Evolutionary conservation across 2,113 vertebrate genomes (phyloP).

Genomic region (Mus spicilegus): DNA sequence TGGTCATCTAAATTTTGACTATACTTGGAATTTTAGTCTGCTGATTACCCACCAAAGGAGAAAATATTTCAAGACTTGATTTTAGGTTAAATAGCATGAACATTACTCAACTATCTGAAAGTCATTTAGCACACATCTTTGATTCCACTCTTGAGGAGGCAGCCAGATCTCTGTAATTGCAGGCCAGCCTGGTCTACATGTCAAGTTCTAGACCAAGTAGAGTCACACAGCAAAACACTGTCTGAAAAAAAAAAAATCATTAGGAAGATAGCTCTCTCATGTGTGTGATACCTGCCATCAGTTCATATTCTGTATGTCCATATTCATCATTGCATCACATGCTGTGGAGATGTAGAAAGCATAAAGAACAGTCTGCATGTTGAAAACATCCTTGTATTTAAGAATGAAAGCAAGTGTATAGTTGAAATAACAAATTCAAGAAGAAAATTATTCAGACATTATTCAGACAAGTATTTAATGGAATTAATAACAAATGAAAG

Average conservation of each 20-base stretch:
- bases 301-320: neutral
- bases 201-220: neutral
- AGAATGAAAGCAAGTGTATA: neutral
- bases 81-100: conserved; percentile 3
- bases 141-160: neutral
- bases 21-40: neutral
- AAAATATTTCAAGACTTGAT: conserved; percentile 18
- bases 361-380: neutral
- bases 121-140: neutral
- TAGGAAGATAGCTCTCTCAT: neutral
- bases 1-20: neutral
- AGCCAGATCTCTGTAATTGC: neutral
- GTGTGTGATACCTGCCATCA: neutral
- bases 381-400: neutral
- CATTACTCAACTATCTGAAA: neutral
- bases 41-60: neutral
- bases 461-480: conserved; percentile 4
- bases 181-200: neutral
- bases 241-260: neutral
- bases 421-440: neutral
- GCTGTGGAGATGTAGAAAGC: neutral
- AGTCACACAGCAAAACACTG: too few relatives aligned
- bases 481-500: neutral
- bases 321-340: neutral
- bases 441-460: conserved; percentile 7